These are phyloP conservation scores for Otis tarda DNA, from an alignment of 2,113 vertebrate species.

Conservation along the genomic window DNA sequence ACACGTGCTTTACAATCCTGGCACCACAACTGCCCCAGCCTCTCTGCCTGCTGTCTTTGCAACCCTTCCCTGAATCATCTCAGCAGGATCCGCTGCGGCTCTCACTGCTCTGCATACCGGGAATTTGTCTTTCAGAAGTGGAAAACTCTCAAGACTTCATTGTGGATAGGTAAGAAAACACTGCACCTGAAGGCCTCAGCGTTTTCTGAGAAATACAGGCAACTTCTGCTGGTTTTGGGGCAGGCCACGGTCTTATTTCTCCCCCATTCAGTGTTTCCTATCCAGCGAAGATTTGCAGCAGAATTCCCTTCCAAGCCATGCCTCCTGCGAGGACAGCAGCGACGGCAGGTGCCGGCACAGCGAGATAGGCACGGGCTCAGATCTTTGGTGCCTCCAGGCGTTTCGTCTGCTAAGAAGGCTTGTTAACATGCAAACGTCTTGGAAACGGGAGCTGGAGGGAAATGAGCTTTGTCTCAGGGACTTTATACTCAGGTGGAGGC, in stretches of 20 bases:
- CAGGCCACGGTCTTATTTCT: accelerated
- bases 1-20: accelerated
- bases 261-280: neutral
- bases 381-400: neutral
- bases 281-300: neutral
- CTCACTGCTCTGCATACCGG: neutral
- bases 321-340: neutral
- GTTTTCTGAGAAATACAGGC: neutral
- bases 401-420: neutral
- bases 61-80: neutral
- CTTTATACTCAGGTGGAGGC: neutral
- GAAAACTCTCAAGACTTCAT: neutral
- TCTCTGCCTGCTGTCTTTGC: neutral
- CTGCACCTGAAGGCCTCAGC: neutral
- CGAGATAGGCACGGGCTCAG: neutral
- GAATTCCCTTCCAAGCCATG: neutral
- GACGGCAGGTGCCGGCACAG: neutral
- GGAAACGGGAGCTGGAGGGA: neutral
- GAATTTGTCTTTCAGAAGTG: neutral
- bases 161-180: neutral
- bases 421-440: neutral
- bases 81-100: neutral
- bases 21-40: neutral
- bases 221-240: neutral
- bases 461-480: accelerated